Evolutionary conservation across 2,888 invertebrate species (phyloP).

Genomic region (Osmoderma eremita): DNA sequence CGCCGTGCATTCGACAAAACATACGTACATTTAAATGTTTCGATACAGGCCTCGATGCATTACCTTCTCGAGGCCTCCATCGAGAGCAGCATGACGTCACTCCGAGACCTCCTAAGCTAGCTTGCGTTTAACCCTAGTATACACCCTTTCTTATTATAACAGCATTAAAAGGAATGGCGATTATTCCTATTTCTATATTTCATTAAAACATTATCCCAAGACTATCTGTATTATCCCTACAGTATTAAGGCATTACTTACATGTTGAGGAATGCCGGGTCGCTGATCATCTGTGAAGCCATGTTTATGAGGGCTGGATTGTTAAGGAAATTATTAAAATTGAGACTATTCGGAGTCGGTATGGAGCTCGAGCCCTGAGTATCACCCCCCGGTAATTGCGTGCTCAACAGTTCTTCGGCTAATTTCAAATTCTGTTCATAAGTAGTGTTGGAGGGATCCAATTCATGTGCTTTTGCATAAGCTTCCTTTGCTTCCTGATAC

Average conservation of each 20-base stretch:
- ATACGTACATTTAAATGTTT: too few species aligned
- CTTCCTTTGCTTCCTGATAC: constrained; percentile 84
- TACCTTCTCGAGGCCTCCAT: too few species aligned
- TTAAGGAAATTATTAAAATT: constrained; percentile 76
- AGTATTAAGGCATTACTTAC: constrained; percentile 55
- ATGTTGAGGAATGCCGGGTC: constrained; percentile 86
- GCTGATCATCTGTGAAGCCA: constrained; percentile 86
- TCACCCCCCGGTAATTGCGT: neutral
- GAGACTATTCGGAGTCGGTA: constrained; percentile 51
- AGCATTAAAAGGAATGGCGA: too few species aligned
- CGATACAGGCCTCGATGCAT: too few species aligned
- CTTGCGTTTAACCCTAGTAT: too few species aligned
- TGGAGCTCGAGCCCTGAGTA: neutral
- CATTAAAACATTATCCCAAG: too few species aligned
- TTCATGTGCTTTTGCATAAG: constrained; percentile 87
- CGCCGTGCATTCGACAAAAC: too few species aligned
- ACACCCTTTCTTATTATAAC: too few species aligned
- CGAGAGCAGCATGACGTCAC: too few species aligned
- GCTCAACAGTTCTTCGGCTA: constrained; percentile 75
- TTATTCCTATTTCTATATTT: too few species aligned
- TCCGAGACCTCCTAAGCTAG: too few species aligned
- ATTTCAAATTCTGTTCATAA: constrained; percentile 85
- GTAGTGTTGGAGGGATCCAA: constrained; percentile 93
- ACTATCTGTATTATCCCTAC: too few species aligned
- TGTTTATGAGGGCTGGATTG: constrained; percentile 84